Conservation (phyloP, 1,140 invertebrate species). For the Centruroides sculpturatus region DNA sequence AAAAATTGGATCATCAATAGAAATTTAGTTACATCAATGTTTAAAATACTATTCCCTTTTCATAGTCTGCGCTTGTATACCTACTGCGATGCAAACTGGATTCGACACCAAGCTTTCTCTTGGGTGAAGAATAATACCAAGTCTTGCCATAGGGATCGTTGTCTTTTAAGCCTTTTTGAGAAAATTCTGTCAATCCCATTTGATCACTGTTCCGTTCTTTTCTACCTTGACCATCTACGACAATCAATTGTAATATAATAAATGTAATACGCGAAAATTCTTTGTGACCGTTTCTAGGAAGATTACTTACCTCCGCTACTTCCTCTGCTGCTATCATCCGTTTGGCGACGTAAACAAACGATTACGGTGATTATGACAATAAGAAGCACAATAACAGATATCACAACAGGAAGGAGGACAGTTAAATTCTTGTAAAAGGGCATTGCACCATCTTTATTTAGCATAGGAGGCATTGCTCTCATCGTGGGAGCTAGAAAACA, state of each 20-base stretch:
- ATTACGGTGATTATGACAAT: slow-evolving; percentile 14
- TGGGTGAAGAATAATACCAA: slow-evolving; percentile 11
- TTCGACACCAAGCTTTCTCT: slow-evolving; percentile 9
- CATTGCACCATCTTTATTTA: background rate
- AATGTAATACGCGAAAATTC: no score
- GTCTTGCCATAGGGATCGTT: slow-evolving; percentile 7
- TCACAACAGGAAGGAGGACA: slow-evolving; percentile 16
- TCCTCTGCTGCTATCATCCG: slow-evolving; percentile 8
- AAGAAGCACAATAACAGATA: slow-evolving; percentile 16
- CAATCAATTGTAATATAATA: no score
- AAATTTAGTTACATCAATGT: no score
- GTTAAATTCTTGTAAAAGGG: slow-evolving; percentile 16
- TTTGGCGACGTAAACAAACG: slow-evolving; percentile 10
- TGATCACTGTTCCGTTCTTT: slow-evolving; percentile 1
- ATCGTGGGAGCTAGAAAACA: slow-evolving; percentile 1
- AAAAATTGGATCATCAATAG: no score
- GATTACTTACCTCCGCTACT: background rate
- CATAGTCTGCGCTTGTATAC: background rate
- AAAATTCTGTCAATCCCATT: slow-evolving; percentile 11
- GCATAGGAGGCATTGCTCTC: background rate
- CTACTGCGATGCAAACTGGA: slow-evolving; percentile 13
- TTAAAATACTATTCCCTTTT: no score
- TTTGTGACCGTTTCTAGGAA: no score
- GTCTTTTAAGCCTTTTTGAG: slow-evolving; percentile 8
- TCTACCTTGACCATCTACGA: no score